Evolutionary conservation across 1,140 invertebrate species (phyloP), one percentile per base, ranked within the genome.

Genomic region (Drosophila watanabei): DNA sequence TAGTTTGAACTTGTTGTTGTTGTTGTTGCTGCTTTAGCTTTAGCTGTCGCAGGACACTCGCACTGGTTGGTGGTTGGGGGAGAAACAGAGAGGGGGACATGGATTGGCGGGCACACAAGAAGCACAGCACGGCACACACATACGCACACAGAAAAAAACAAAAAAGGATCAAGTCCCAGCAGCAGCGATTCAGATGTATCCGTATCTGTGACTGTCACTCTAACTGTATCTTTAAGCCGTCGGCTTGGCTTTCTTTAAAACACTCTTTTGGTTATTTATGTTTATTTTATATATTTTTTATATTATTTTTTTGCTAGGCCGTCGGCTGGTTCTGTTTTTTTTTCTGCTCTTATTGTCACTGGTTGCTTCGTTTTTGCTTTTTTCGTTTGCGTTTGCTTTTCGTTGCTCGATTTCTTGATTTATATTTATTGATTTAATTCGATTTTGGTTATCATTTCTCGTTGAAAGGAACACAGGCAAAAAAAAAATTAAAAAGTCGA

Each of bases 141-240:
- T 66, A 78, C 48, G 61, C 84, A 79, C 78, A 63, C 64, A 60
- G 70, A 75, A 80, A 85, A 79, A 62, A 71, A 57, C 37, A 33
- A 71, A 70, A 71, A 88, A 75, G 49, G 51, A 78, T 71, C 57
- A n/a, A 14, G 39, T 46, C 48, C 57, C 58, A 57, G 54, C 35
- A 28, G 54, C 37, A 65, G 30, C 32, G 52, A 32, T 51, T 45
- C 54, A 57, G 65, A 73, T 75, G 51, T 71, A 41, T 79, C 48
- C 45, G 56, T 65, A 75, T 57, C 43, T 33, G 48, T 41, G 16
- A 35, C 46, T 28, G 46, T 49, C n/a, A n/a, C n/a, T n/a, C n/a
- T n/a, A 49, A 51, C 49, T 56, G 20, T 70, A 46, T 37, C 45
- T 70, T 35, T 48, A 9, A 51, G 65, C 63, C 68, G 60, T 57